phyloP scores from a whole-genome alignment of 2,797 vertebrate genomes.

The Labroides dimidiatus region DNA sequence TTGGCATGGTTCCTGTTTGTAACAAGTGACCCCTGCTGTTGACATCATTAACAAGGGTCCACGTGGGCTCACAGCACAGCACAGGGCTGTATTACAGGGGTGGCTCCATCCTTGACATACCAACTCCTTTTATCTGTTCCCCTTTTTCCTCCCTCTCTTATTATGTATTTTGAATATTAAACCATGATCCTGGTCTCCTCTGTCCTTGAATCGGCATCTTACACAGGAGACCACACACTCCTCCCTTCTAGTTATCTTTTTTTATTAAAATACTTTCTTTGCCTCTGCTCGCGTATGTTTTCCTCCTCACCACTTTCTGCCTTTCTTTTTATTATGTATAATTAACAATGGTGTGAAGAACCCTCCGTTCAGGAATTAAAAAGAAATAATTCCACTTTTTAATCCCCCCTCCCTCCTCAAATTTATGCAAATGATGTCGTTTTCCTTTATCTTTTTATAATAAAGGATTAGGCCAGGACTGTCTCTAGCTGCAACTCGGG shows the following conservation, averaged over 20 bases:
- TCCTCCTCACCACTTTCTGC: constrained; percentile 45
- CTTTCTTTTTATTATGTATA: constrained; percentile 74
- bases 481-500: constrained; percentile 86
- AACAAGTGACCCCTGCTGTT: constrained; percentile 79
- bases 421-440: constrained; percentile 88
- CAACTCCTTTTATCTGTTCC: constrained; percentile 70
- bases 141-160: constrained; percentile 57
- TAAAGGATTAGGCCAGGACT: constrained; percentile 89
- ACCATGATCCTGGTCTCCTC: constrained; percentile 66
- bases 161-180: constrained; percentile 81
- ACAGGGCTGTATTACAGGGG: constrained; percentile 42
- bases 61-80: constrained; percentile 33
- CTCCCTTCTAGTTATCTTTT: constrained; percentile 40
- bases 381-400: constrained; percentile 85
- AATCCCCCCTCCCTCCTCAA: constrained; percentile 76
- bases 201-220: constrained; percentile 78
- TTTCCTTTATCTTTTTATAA: constrained; percentile 90
- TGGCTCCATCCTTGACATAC: constrained; percentile 65
- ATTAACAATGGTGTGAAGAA: constrained; percentile 79
- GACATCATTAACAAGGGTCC: constrained; percentile 75
- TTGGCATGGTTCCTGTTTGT: constrained; percentile 68
- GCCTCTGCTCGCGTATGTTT: constrained; percentile 58
- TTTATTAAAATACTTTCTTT: constrained; percentile 28
- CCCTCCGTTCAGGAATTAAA: constrained; percentile 84
- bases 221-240: constrained; percentile 65